Evolutionary conservation across 1,140 invertebrate genomes (phyloP), one percentile per base, ranked within the genome.

Genomic region (Drosophila yakuba): DNA sequence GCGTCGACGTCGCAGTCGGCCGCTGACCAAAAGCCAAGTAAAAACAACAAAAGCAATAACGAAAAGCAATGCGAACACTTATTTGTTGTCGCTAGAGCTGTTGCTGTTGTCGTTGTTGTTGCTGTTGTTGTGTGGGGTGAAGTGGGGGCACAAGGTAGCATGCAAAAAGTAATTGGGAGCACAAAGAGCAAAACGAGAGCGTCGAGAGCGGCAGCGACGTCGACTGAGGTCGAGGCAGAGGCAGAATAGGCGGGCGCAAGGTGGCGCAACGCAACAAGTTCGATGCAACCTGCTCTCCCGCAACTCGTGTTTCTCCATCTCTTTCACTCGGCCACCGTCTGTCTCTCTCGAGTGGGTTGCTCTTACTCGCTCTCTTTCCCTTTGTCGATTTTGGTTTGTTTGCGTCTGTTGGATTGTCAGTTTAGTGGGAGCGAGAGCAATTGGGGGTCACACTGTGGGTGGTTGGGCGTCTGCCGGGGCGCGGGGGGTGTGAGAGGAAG

Each of bases 131-230:
- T 74, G 72, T 80, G 77, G 71, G 81, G 81, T 84, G 77, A 84
- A 84, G 81, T 84, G 81, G 81, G 81, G 77, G 81, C 81, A 80
- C 81, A 85, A 85, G 82, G 81, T 85, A 85, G 74, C 82, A 85
- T 85, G 81, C 81, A 86, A 85, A 85, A 85, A 86, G 82, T 86
- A 86, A 85, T 85, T 85, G 82, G 82, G 82, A 86, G 81, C 81
- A 85, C 81, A 85, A 85, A 85, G 81, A 85, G 81, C 83, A 86
- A 77, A 61, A 80, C 44, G 68, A 55, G 52, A 79, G 56, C 45
- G 12, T 15, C 32, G 25, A 4, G 4, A 4, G 25, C 25, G 23
- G 45, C 45, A 47, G 45, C 23, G 43, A n/a, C 17, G 6, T 4
- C 4, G 25, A 0, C 25, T 5, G 43, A 45, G 50, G 38, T 74